Evolutionary conservation across 2,113 vertebrate species (phyloP), one percentile per base, ranked within the genome.

Genomic region (Taxidea taxus): DNA sequence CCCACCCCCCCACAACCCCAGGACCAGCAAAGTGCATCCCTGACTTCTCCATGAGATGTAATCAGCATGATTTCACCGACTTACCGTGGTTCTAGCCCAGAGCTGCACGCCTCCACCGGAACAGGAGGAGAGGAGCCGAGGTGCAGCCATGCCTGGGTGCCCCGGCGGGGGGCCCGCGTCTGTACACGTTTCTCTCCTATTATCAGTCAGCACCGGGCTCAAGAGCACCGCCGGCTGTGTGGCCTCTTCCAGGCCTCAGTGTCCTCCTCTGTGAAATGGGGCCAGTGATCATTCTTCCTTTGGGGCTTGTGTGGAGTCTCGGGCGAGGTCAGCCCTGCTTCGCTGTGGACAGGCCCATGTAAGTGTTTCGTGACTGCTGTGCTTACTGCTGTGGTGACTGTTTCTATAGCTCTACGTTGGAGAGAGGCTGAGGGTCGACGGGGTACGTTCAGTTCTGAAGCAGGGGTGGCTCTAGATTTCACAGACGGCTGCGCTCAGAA

Each of bases 161-260:
- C 31, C 11, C 16, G 62, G 62, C 34, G 27, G 7, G 21, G 72
- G 60, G 44, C 31, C 47, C 7, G 0, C 7, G 34, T n/a, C 51
- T 11, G 5, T 20, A 4, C 10, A 1, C 21, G 47, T 25, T 15
- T 42, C 49, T 37, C 47, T 56, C 42, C 14, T 21, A 0, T 42
- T 42, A 3, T 7, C 56, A 9, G 56, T 6, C 16, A 25, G 75
- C 2, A 0, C 3, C 0, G 2, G 0, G 4, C 31, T 12, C 29
- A 13, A 0, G 37, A 39, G n/a, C 47, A 7, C 44, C 20, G 70
- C 25, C 14, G 18, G 81, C 68, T 21, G 34, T 29, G 42, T 21
- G 8, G 72, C 56, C 47, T 54, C 66, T 42, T 66, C 58, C 4
- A 0, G 2, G 0, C 80, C 56, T 92, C 87, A 18, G 14, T 29